Evolutionary conservation across 2,888 invertebrate species (phyloP), one percentile per base, ranked within the genome.

Genomic region (Ennomos quercinarius): DNA sequence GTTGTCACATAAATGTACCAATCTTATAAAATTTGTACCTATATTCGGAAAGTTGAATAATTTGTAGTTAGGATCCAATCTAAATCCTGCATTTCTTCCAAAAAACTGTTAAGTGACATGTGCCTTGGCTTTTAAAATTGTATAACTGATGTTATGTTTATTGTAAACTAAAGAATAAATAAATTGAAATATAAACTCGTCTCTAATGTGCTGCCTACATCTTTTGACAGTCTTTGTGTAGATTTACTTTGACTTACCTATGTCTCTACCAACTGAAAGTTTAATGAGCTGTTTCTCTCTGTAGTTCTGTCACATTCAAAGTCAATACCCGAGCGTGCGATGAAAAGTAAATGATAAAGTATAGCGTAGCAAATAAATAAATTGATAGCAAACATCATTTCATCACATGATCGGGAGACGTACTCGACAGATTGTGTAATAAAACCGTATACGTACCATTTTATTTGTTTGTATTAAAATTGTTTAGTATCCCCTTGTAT

Each of bases 1-100:
- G 90, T 91, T 92, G 89, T 92, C 91, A 91, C 87, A 86, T 89
- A 84, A 89, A 91, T 91, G 91, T 92, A 91, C 91, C 91, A 92
- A 91, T 90, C 91, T 89, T 89, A 89, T 86, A 85, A 89, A 86
- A 87, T 84, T 89, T 89, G 90, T 91, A 90, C 89, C 89, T 89
- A 87, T 89, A 89, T 88, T 91, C 91, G 91, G 91, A 91, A 92
- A 92, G 91, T 92, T 91, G 90, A 82, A 89, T 91, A 89, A 90
- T 89, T 88, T 87, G 85, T 92, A 92, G 91, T 83, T 92, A 92
- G 91, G 91, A 91, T 92, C 85, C 87, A 92, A 92, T 92, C 91
- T 91, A 89, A 86, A 85, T 84, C 86, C 86, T 86, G 81, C 81
- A 86, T 85, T 84, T 88, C 90, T 92, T 91, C 89, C 81, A 88